phyloP scores from a whole-genome alignment of 2,113 vertebrate genomes.

The Oncorhynchus mykiss region DNA sequence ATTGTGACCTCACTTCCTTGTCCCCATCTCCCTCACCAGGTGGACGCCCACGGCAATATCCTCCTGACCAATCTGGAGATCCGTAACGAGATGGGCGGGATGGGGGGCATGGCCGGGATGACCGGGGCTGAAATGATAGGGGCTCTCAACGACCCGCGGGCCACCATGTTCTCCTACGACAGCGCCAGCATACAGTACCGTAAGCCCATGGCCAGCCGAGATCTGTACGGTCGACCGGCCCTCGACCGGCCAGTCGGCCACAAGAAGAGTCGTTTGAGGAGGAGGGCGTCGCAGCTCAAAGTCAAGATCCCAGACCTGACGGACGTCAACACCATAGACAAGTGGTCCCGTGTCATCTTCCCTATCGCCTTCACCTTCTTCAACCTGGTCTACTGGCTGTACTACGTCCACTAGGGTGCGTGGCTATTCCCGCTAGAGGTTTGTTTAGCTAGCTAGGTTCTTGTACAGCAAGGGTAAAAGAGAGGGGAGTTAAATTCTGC shows the following conservation, averaged over 20 bases:
- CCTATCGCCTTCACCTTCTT: conserved; percentile 91
- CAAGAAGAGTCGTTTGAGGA: conserved; percentile 80
- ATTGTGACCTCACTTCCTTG: not conserved
- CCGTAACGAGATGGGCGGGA: conserved; percentile 71
- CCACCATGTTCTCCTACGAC: conserved; percentile 79
- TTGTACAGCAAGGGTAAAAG: conserved; percentile 35
- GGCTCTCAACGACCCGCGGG: conserved; percentile 69
- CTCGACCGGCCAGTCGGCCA: conserved; percentile 78
- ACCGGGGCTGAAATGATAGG: conserved; percentile 56
- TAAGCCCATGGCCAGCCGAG: conserved; percentile 80
- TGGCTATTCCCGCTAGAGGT: conserved; percentile 21
- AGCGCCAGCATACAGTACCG: conserved; percentile 88
- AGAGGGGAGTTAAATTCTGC: conserved; percentile 15
- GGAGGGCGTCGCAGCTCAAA: conserved; percentile 89
- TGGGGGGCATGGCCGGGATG: conserved; percentile 53
- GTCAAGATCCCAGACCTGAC: conserved; percentile 95
- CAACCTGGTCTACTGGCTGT: conserved; percentile 95
- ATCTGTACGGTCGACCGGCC: conserved; percentile 76
- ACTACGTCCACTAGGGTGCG: conserved; percentile 86
- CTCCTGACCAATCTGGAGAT: conserved; percentile 83
- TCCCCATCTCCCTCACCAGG: conserved; percentile 62
- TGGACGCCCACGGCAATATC: conserved; percentile 85
- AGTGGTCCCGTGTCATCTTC: conserved; percentile 93
- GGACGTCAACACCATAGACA: conserved; percentile 94
- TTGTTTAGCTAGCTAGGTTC: conserved; percentile 36